A percentile compares a stretch with the other conserved stretches of the same genome.
Conservation (phyloP, 2,797 vertebrate genomes). For the Sardinella longiceps region DNA sequence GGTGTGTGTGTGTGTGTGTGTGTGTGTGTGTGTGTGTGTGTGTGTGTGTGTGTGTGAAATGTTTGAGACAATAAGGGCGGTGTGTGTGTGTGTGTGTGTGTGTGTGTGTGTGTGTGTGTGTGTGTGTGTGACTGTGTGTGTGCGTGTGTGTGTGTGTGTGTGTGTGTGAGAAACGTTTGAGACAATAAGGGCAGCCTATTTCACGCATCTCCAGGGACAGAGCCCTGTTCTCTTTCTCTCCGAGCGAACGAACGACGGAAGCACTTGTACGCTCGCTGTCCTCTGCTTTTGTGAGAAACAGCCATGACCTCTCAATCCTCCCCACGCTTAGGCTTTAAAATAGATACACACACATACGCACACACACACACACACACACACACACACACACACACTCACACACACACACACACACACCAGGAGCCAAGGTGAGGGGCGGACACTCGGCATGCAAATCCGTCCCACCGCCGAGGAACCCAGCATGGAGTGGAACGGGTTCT, state of each 20-base stretch:
- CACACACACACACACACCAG: not conserved
- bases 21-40: too few relatives aligned
- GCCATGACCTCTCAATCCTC: not conserved
- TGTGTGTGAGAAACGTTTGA: too few relatives aligned
- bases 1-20: too few relatives aligned
- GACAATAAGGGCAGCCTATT: slow-evolving; percentile 7
- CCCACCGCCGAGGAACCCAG: not conserved
- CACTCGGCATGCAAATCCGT: not conserved
- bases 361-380: too few relatives aligned
- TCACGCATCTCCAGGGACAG: not conserved
- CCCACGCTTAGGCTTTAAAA: not conserved
- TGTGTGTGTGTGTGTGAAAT: too few relatives aligned
- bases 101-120: too few relatives aligned
- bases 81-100: too few relatives aligned
- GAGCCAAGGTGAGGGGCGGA: not conserved
- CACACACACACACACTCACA: too few relatives aligned
- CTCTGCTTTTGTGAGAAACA: not conserved
- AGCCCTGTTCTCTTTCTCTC: not conserved
- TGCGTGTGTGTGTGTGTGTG: too few relatives aligned
- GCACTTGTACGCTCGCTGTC: not conserved
- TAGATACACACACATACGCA: not conserved
- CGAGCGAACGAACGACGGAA: not conserved
- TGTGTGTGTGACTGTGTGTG: too few relatives aligned
- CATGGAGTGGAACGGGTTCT: not conserved
- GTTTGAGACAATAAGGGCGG: not conserved